Evolutionary conservation across 1,140 invertebrate genomes (phyloP).

Genomic region (Rhagoletis zephyria): DNA sequence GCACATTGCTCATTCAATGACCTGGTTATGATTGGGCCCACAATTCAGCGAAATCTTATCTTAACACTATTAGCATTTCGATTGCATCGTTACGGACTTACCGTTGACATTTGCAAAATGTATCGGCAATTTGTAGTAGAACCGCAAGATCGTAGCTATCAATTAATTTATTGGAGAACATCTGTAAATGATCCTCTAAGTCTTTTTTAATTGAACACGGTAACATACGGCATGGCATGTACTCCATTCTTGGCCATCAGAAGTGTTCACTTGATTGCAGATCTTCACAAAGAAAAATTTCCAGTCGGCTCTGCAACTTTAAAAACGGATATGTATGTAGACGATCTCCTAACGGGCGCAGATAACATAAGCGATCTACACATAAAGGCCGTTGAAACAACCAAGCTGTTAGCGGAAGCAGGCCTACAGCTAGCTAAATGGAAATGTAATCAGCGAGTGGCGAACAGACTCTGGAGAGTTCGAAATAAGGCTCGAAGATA

Average conservation of each 20-base stretch:
- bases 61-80: slow-evolving; percentile 36
- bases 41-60: slow-evolving; percentile 29
- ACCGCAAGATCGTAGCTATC: slow-evolving; percentile 3
- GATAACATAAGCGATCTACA: background rate
- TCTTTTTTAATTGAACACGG: no score
- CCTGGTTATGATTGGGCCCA: slow-evolving; percentile 21
- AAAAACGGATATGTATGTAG: background rate
- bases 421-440: slow-evolving; percentile 43
- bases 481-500: background rate
- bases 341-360: slow-evolving; percentile 36
- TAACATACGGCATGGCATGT: background rate
- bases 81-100: slow-evolving; percentile 29
- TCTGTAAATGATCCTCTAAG: no score
- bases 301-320: background rate
- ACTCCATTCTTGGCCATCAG: slow-evolving; percentile 45
- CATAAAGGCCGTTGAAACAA: background rate
- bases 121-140: slow-evolving; percentile 53
- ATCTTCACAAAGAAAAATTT: background rate
- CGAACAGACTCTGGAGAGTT: background rate
- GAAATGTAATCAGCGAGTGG: slow-evolving; percentile 10
- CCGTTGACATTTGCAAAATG: slow-evolving; percentile 52
- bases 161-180: no score
- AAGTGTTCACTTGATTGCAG: slow-evolving; percentile 25
- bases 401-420: background rate
- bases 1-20: background rate